These are phyloP conservation scores for Oscheius sp. DNA, from an alignment of 1,140 invertebrate species.

Conservation along the genomic window DNA sequence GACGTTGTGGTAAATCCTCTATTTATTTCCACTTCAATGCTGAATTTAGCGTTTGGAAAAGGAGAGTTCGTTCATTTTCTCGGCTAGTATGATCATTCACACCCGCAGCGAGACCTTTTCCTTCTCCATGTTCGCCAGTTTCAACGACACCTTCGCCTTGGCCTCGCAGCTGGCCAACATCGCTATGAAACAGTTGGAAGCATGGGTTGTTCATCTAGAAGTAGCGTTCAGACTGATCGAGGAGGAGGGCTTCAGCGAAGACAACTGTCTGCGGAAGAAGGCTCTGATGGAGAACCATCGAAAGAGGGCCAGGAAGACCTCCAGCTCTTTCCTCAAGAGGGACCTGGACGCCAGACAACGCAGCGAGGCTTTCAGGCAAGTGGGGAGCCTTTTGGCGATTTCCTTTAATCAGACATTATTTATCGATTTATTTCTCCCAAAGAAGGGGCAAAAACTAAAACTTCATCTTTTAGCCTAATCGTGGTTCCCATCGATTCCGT, in stretches of 20 bases:
- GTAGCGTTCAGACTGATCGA: slow-evolving; percentile 70
- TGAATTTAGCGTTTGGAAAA: slow-evolving; percentile 61
- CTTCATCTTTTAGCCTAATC: too few relatives aligned
- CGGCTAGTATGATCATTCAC: slow-evolving; percentile 79
- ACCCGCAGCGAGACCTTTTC: slow-evolving; percentile 71
- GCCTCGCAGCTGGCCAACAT: slow-evolving; percentile 94
- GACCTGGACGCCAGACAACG: slow-evolving; percentile 90
- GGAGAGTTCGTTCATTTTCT: slow-evolving; percentile 69
- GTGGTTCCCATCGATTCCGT: slow-evolving; percentile 48
- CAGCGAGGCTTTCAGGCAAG: slow-evolving; percentile 71
- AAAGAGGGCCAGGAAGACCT: slow-evolving; percentile 43
- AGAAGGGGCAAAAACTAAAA: too few relatives aligned
- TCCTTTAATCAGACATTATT: slow-evolving; percentile 7
- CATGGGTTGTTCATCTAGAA: slow-evolving; percentile 11
- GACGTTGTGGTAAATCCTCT: slow-evolving; percentile 64
- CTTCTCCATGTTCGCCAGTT: slow-evolving; percentile 85
- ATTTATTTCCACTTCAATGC: slow-evolving; percentile 21
- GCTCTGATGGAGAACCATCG: slow-evolving; percentile 67
- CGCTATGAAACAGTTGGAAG: slow-evolving; percentile 83
- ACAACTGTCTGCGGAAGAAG: slow-evolving; percentile 77
- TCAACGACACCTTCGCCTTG: slow-evolving; percentile 81
- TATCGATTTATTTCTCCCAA: too few relatives aligned
- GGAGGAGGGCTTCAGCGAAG: slow-evolving; percentile 81
- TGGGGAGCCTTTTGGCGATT: slow-evolving; percentile 54
- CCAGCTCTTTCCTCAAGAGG: slow-evolving; percentile 69